Evolutionary conservation across 2,113 vertebrate species (phyloP), one percentile per base, ranked within the genome.

Genomic region (Catharus fuscescens): DNA sequence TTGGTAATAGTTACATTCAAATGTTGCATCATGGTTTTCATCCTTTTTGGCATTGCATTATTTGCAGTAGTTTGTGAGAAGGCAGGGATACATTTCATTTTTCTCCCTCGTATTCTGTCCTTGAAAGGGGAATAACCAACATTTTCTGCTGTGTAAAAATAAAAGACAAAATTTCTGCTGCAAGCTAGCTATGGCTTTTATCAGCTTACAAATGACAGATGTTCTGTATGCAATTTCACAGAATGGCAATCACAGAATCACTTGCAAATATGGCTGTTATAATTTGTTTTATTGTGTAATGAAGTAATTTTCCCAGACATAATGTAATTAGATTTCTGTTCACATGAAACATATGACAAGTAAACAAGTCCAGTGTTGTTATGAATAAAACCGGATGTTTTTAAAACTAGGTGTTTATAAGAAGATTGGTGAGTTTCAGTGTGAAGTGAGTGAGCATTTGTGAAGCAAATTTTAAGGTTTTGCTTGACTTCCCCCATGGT

Each of bases 291-390:
- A 91, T 95, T 94, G 26, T 94, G 79, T 95, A 96, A 93, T 92
- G 93, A 93, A 95, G 86, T 83, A 95, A 97, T 97, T 97, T 97
- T 96, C 92, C 74, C 94, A 96, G 97, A 86, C 81, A 73, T 86
- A 92, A 97, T 74, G 52, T 96, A 97, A 97, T 97, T 97, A 96
- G 85, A 92, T 97, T 98, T 98, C 96, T 96, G 79, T 95, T 96
- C 90, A 76, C 62, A 44, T 70, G 88, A 96, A 97, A 93, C 59
- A 69, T 93, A 71, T 65, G 86, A 89, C 90, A 90, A 91, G 85
- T 93, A 96, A 96, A 95, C 61, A 90, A 93, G 86, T 85, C 72
- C 71, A 32, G 79, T 94, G 79, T 93, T 95, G 25, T 65, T 96
- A 61, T 29, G 64, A 86, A 84, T 94, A 94, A 93, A 97, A 91